Conservation (phyloP, 2,797 vertebrate genomes). For the Pangasius sanitwongsei region DNA sequence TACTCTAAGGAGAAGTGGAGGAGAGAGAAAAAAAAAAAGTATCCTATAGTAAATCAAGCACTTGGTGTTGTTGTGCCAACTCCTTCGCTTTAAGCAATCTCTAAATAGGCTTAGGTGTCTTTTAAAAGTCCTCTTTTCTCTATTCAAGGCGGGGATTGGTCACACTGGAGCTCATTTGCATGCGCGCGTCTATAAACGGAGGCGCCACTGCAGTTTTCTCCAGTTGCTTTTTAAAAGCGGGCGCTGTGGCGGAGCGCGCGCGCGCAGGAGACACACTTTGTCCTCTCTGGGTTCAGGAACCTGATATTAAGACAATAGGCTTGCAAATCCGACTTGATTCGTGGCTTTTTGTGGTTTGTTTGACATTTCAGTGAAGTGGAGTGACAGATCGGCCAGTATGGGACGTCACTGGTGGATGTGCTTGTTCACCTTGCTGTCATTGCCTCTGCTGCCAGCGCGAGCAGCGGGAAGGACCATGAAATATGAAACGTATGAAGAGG, state of each 20-base stretch:
- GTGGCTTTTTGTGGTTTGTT: constrained; percentile 11
- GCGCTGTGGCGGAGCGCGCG: constrained; percentile 55
- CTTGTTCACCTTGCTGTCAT: constrained; percentile 60
- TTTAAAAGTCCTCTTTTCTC: constrained; percentile 68
- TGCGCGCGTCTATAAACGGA: constrained; percentile 85
- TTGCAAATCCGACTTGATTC: constrained; percentile 10
- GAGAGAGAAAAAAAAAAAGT: background rate
- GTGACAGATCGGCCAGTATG: constrained; percentile 61
- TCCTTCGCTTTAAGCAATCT: constrained; percentile 70
- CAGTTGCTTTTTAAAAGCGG: constrained; percentile 61
- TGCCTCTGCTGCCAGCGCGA: constrained; percentile 62
- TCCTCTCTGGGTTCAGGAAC: constrained; percentile 36
- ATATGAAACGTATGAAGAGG: constrained; percentile 92
- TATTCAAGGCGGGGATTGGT: constrained; percentile 72
- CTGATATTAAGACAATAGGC: constrained; percentile 33
- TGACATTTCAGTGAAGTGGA: constrained; percentile 29
- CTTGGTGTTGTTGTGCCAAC: constrained; percentile 66
- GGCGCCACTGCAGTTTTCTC: constrained; percentile 75
- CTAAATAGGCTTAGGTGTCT: constrained; percentile 76
- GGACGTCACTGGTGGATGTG: constrained; percentile 64
- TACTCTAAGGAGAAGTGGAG: background rate
- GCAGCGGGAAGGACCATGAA: constrained; percentile 84
- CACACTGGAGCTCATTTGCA: constrained; percentile 87
- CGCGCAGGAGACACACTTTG: constrained; percentile 48
- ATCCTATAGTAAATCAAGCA: constrained; percentile 64